These are phyloP conservation scores for Drosophila hamatofila DNA, from an alignment of 2,888 invertebrate genomes.

Conservation along the genomic window DNA sequence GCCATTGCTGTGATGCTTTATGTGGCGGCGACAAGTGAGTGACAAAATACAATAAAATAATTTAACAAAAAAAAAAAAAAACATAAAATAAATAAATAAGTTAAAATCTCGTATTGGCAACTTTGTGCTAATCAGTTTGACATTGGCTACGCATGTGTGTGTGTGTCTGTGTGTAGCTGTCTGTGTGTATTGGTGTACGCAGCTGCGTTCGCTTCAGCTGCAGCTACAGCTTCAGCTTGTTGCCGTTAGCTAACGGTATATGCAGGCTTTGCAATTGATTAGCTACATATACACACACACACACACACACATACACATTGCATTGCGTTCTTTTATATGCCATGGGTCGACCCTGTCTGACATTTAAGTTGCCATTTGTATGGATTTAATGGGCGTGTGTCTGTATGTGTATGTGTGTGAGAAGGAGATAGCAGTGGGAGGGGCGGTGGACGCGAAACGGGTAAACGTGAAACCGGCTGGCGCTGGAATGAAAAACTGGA, in stretches of 20 bases:
- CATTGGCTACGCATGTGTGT: slow-evolving; percentile 49
- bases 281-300: neutral
- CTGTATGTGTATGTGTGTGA: neutral
- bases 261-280: slow-evolving; percentile 14
- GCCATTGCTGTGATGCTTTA: slow-evolving; percentile 83
- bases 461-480: slow-evolving; percentile 47
- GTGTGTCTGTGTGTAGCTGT: neutral
- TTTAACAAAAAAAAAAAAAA: neutral
- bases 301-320: neutral
- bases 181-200: neutral
- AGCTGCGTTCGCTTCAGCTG: slow-evolving; percentile 1
- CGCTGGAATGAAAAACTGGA: slow-evolving; percentile 32
- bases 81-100: neutral
- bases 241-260: slow-evolving; percentile 24
- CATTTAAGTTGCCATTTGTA: slow-evolving; percentile 39
- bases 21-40: slow-evolving; percentile 84
- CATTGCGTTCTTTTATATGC: slow-evolving; percentile 7
- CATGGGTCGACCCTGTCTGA: slow-evolving; percentile 46
- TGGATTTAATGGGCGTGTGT: slow-evolving; percentile 22
- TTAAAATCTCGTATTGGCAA: slow-evolving; percentile 26
- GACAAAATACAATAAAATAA: slow-evolving; percentile 27
- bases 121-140: slow-evolving; percentile 67
- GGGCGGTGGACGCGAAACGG: slow-evolving; percentile 23
- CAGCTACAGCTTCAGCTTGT: neutral
- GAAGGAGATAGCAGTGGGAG: neutral